phyloP scores from a whole-genome alignment of 2,888 invertebrate genomes.

The Coecobrya sp. region DNA sequence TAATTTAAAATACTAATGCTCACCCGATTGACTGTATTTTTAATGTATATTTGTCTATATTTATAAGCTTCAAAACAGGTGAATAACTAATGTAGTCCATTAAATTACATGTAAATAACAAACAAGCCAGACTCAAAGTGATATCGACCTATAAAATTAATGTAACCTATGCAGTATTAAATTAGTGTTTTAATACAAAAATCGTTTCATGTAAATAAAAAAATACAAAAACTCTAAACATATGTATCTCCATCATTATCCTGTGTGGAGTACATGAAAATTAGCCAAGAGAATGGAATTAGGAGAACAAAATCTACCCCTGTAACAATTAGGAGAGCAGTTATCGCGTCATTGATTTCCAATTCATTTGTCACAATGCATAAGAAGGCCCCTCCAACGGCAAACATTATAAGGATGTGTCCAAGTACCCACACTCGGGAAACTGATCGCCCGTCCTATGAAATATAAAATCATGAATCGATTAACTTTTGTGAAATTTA shows the following conservation, averaged over 20 bases:
- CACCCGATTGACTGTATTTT: too few species aligned
- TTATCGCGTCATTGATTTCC: constrained; percentile 82
- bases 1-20: too few species aligned
- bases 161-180: too few species aligned
- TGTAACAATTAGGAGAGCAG: constrained; percentile 84
- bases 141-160: too few species aligned
- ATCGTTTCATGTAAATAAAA: background rate
- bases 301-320: constrained; percentile 85
- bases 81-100: too few species aligned
- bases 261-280: constrained; percentile 80
- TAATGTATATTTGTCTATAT: too few species aligned
- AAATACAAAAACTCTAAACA: constrained; percentile 1
- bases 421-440: constrained; percentile 84
- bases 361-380: constrained; percentile 86
- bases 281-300: constrained; percentile 85
- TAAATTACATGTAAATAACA: too few species aligned
- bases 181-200: background rate
- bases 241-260: constrained; percentile 36
- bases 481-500: too few species aligned
- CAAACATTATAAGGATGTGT: constrained; percentile 84
- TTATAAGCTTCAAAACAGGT: too few species aligned
- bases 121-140: too few species aligned
- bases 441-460: constrained; percentile 84
- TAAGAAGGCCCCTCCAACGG: constrained; percentile 85
- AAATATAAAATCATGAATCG: background rate